These are phyloP conservation scores for Pithys albifrons DNA, from an alignment of 2,113 vertebrate species.

Conservation along the genomic window DNA sequence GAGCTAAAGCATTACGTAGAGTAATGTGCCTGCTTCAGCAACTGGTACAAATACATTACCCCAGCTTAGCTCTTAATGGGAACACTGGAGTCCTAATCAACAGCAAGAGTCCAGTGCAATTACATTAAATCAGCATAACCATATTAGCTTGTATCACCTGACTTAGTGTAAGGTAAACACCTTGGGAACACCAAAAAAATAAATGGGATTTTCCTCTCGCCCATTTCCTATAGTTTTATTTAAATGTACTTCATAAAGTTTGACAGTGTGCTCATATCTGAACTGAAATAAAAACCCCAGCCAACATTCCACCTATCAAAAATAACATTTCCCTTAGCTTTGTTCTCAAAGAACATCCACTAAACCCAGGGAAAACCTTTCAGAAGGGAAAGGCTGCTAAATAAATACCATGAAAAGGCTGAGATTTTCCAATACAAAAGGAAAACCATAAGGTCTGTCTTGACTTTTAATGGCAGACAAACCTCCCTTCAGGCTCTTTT, in stretches of 20 bases:
- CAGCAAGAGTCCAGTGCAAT: neutral
- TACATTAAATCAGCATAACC: neutral
- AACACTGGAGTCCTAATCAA: neutral
- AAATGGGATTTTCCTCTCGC: neutral
- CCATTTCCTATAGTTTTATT: neutral
- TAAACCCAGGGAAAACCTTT: constrained; percentile 51
- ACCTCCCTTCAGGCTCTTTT: constrained; percentile 67
- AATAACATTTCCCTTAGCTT: constrained; percentile 29
- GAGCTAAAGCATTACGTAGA: neutral
- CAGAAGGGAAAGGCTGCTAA: constrained; percentile 55
- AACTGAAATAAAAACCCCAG: neutral
- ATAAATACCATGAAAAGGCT: constrained; percentile 69
- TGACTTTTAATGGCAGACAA: constrained; percentile 66
- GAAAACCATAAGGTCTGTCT: constrained; percentile 55
- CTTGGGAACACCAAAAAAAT: neutral
- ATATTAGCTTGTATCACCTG: neutral
- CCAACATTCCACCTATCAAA: constrained; percentile 39
- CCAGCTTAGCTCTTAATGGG: neutral
- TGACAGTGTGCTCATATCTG: neutral
- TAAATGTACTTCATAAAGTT: neutral
- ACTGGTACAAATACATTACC: neutral
- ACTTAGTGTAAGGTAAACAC: neutral
- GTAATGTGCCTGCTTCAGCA: neutral
- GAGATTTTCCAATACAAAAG: constrained; percentile 72
- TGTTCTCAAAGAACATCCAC: constrained; percentile 50